Base-by-base conservation (phyloP, 1,140 invertebrate species). In the Leptopilina clavipes region DNA sequence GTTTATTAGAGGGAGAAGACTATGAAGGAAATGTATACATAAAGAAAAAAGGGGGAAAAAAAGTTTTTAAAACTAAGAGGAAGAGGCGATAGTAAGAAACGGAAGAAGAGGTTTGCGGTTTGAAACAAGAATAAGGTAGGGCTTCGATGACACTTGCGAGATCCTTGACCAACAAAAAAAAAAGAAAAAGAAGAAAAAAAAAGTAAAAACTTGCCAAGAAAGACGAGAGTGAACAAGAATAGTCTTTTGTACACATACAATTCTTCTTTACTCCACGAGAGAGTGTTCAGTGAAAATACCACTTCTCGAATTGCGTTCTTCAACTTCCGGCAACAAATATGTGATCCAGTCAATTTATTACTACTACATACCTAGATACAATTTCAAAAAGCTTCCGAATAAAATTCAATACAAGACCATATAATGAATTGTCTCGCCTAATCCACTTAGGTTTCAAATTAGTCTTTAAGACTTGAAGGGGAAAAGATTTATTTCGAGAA, bases 41-140 rank as follows among this genome's bases (percentile, higher is more conserved):
- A 56, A 17, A 7, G 18, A 11, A 56, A 17, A 11, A 17, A 19
- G n/a, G n/a, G n/a, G n/a, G n/a, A n/a, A n/a, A n/a, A n/a, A n/a
- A 56, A 10, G 9, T 25, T 56, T 14, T 9, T 11, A 44, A 44
- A 44, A n/a, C n/a, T n/a, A n/a, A n/a, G n/a, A n/a, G n/a, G n/a
- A n/a, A n/a, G n/a, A n/a, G 12, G 9, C 12, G 43, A 44, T 11
- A 48, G 45, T 48, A 25, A n/a, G 25, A 19, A 59, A 25, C 56
- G 56, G 56, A 59, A 59, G 56, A 59, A 25, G 56, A 59, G 56
- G 56, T 59, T 12, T 59, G 56, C 22, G 56, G 56, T 59, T 59
- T n/a, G 56, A 59, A 31, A 22, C 56, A 59, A 59, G 56, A 59
- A 22, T 31, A n/a, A n/a, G 56, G 56, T 25, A 59, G 22, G 56